Conservation (phyloP, 2,113 vertebrate genomes). For the Amphiprion percula region DNA sequence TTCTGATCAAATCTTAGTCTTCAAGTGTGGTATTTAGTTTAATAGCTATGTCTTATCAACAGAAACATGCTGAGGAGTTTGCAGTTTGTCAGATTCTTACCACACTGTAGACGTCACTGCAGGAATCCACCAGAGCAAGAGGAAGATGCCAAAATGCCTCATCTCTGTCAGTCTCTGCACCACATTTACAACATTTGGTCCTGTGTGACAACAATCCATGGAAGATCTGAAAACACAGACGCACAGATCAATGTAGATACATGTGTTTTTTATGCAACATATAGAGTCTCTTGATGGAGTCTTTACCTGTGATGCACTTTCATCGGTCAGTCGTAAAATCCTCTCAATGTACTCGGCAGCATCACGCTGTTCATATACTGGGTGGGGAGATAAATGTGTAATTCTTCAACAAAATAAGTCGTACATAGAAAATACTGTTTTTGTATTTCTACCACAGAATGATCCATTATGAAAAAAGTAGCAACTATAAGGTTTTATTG, state of each 20-base stretch:
- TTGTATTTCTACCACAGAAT: too few relatives aligned
- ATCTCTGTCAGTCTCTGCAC: neutral
- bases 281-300: neutral
- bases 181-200: neutral
- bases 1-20: neutral
- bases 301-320: conserved; percentile 45
- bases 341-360: conserved; percentile 77
- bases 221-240: neutral
- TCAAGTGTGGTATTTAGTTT: neutral
- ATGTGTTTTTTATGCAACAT: neutral
- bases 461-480: neutral
- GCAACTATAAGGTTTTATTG: neutral
- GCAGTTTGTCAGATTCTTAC: neutral
- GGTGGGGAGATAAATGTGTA: rapidly evolving
- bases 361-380: conserved; percentile 70
- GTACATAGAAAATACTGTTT: too few relatives aligned
- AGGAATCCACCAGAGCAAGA: neutral
- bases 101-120: conserved; percentile 20
- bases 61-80: neutral
- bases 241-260: neutral
- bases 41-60: too few relatives aligned
- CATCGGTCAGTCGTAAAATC: conserved; percentile 55
- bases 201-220: neutral
- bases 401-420: neutral
- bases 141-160: conserved; percentile 44